Base-by-base conservation (phyloP, 2,888 invertebrate species). In the Xestia c-nigrum region DNA sequence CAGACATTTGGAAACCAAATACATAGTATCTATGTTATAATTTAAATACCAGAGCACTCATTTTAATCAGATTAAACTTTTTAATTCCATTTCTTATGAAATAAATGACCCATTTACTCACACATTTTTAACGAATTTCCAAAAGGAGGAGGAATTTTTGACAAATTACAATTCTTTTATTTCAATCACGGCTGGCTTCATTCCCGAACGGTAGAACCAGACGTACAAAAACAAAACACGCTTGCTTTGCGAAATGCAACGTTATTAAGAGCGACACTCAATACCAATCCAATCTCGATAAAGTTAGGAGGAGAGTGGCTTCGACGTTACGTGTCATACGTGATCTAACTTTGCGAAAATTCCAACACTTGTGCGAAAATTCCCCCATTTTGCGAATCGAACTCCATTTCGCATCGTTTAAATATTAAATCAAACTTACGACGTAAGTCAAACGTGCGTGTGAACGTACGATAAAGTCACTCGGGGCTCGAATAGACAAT, bases 241-340 rank as follows among this genome's bases (percentile, higher is more conserved):
- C 83, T 84, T 61, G 76, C 83, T 75, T 78, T 64, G 78, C 74
- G 76, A 76, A 86, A 84, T 87, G 81, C 84, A 88, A 81, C 78
- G 73, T 85, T 89, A 88, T 89, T 85, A 88, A 78, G 76, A 70
- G 73, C 79, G 82, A 87, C 88, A 87, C 84, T 88, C 88, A 84
- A 85, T 86, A 83, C 85, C 86, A 85, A 87, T 86, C 87, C 88
- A 89, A 89, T 88, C 86, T 85, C 83, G 86, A 86, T 86, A 85
- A 81, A 83, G 86, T 87, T 81, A 88, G 78, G 59, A 70, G 84
- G 71, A 85, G 89, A 87, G 85, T 84, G 86, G 88, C 81, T 81
- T 71, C 80, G 74, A 79, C 79, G 72, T 86, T 87, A 87, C 89
- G 89, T 89, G 89, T 84, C 84, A 87, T 85, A 89, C 89, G 89